Evolutionary conservation across 2,113 vertebrate species (phyloP), one percentile per base, ranked within the genome.

Genomic region (Hypomesus transpacificus): DNA sequence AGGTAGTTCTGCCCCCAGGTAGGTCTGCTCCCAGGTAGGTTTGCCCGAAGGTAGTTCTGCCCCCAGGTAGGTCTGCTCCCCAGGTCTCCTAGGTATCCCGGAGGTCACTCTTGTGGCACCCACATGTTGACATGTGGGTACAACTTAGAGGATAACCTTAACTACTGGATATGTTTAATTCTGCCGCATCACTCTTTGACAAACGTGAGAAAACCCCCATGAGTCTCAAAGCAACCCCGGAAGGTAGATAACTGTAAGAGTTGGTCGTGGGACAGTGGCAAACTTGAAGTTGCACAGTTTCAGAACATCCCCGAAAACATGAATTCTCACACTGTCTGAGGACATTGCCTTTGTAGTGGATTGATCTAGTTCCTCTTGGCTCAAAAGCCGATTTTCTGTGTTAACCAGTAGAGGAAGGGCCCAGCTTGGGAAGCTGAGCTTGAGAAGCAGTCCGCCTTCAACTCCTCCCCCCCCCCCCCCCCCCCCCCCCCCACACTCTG

Each of bases 31-130:
- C 97, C 11, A 91, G 93, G 75, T 94, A 93, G 81, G 82, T 89
- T 0, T 88, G 82, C 75, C 91, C 90, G 74, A 91, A 91, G 95
- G 97, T 98, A 87, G 71, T 68, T 52, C 21, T 66, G 8, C 62
- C 24, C 17, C 4, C n/a, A 18, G 26, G 65, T 22, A 21, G 34
- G 31, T 34, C 31, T 34, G 31, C 31, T 13, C 9, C 39, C 39
- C 39, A 46, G 39, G 9, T 9, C 7, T 46, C 39, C 39, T 46
- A 11, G 9, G 9, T 46, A 46, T 9, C 39, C 39, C 1, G 39
- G 39, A 46, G 9, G 39, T 46, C 9, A 11, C 9, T 46, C 39
- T 46, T n/a, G n/a, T n/a, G n/a, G n/a, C n/a, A n/a, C n/a, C n/a
- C 39, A 46, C 9, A 13, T 11, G 39, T 9, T 9, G 9, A 46